Conservation (phyloP, 2,797 vertebrate genomes). For the Eulemur coronatus region DNA sequence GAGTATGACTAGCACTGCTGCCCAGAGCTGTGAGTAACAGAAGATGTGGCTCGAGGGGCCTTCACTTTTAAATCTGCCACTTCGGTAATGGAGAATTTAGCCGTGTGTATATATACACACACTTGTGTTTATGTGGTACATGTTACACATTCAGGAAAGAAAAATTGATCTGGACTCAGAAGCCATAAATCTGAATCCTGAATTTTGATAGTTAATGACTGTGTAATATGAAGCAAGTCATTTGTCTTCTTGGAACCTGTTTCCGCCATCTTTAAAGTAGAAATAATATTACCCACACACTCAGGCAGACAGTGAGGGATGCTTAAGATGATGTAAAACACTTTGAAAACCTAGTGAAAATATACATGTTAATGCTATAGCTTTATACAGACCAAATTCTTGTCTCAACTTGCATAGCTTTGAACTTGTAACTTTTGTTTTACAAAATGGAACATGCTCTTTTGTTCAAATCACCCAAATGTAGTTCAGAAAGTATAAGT, state of each 20-base stretch:
- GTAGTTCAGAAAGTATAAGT: background rate
- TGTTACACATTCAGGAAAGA: background rate
- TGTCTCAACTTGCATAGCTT: background rate
- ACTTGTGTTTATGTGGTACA: too few species aligned
- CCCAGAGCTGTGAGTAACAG: too few species aligned
- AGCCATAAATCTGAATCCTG: background rate
- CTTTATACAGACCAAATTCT: background rate
- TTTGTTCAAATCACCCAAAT: background rate
- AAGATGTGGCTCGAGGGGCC: accelerated
- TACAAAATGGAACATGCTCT: background rate
- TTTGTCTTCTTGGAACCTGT: background rate
- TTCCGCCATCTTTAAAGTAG: background rate
- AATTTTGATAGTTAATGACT: background rate
- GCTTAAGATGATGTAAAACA: background rate
- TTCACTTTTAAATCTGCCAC: background rate
- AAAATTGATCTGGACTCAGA: background rate
- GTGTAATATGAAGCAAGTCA: background rate
- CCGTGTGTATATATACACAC: background rate
- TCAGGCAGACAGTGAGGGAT: background rate
- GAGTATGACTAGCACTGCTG: background rate
- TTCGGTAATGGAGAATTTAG: background rate
- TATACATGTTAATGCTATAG: background rate
- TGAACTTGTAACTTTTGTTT: background rate
- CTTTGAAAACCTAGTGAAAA: background rate
- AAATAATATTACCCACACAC: background rate